phyloP scores from a whole-genome alignment of 2,888 invertebrate species.

The Rhamphomyia laevipes region DNA sequence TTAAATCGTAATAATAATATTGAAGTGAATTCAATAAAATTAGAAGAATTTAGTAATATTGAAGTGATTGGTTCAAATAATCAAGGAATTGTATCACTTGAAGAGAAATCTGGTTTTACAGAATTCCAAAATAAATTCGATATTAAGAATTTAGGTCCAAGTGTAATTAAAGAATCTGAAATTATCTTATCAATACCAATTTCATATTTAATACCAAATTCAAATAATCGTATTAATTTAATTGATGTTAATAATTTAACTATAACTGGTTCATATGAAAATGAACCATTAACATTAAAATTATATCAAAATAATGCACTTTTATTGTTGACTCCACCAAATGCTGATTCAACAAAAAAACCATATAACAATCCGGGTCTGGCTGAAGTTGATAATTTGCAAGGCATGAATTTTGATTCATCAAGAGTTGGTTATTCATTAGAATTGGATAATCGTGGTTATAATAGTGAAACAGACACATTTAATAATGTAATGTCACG shows the following conservation, averaged over 20 bases:
- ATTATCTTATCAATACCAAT: constrained; percentile 31
- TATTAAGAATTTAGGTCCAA: constrained; percentile 36
- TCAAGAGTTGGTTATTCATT: constrained; percentile 11
- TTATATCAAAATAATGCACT: constrained; percentile 30
- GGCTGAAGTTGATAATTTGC: constrained; percentile 9
- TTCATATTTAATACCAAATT: constrained; percentile 27
- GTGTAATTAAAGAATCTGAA: constrained; percentile 29
- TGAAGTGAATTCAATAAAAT: constrained; percentile 22
- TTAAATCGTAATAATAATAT: constrained; percentile 26
- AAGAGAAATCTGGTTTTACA: background rate
- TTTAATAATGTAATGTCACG: constrained; percentile 22
- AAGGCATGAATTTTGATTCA: constrained; percentile 14
- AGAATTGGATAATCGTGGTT: constrained; percentile 1
- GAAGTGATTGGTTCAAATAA: constrained; percentile 24
- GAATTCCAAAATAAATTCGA: background rate
- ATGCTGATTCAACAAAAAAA: constrained; percentile 4
- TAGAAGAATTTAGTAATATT: constrained; percentile 33
- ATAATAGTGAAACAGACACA: constrained; percentile 14
- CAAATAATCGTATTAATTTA: constrained; percentile 25
- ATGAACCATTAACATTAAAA: constrained; percentile 26
- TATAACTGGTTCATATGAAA: constrained; percentile 30
- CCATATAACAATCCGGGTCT: constrained; percentile 2
- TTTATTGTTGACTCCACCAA: constrained; percentile 25
- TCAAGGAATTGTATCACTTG: background rate
- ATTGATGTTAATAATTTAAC: constrained; percentile 30